Evolutionary conservation across 1,140 invertebrate species (phyloP).

Genomic region (Bombus waltoni): DNA sequence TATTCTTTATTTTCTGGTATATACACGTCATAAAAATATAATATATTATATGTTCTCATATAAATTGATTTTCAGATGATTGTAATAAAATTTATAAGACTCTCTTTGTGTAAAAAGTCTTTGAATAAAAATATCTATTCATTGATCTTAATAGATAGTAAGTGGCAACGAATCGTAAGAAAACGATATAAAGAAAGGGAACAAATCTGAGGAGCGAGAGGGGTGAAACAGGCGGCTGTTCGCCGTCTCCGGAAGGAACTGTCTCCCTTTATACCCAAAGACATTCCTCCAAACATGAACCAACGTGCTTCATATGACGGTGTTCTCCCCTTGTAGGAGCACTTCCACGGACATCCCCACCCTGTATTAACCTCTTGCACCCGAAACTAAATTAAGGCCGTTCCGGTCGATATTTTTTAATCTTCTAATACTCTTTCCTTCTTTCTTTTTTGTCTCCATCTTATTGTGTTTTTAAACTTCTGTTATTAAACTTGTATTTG

Average conservation of each 20-base stretch:
- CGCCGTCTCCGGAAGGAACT: constrained; percentile 72
- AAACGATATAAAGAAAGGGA: constrained; percentile 20
- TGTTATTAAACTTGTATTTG: background rate
- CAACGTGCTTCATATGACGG: constrained; percentile 57
- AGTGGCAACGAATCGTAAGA: constrained; percentile 42
- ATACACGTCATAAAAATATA: background rate
- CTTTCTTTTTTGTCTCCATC: background rate
- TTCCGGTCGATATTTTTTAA: constrained; percentile 63
- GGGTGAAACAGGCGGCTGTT: constrained; percentile 68
- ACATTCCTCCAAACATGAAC: constrained; percentile 70
- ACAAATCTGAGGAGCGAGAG: constrained; percentile 39
- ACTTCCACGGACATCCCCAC: constrained; percentile 59
- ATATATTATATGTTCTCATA: background rate
- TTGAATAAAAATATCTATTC: background rate
- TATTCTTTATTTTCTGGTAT: background rate
- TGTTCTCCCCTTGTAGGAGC: constrained; percentile 55
- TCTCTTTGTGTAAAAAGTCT: background rate
- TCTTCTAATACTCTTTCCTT: constrained; percentile 16
- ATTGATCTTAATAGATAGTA: constrained; percentile 20
- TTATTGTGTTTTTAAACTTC: background rate
- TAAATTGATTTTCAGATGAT: background rate
- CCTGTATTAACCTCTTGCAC: constrained; percentile 67
- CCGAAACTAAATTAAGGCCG: constrained; percentile 73
- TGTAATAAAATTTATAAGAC: background rate
- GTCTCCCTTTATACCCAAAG: constrained; percentile 69